Evolutionary conservation across 2,113 vertebrate species (phyloP).

Genomic region (Zapornia atra): DNA sequence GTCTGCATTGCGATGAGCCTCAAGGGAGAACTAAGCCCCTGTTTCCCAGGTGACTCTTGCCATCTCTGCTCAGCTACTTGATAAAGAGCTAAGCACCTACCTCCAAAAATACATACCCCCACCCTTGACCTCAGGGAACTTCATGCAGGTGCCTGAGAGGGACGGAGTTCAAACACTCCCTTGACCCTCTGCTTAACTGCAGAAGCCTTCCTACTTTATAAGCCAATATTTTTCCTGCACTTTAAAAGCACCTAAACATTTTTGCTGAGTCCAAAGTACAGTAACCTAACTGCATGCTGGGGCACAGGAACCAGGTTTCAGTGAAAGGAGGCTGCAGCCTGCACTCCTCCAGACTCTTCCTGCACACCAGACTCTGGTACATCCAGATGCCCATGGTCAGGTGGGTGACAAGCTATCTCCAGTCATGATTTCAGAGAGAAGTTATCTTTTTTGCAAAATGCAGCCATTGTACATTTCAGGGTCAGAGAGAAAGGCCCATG

Average conservation of each 20-base stretch:
- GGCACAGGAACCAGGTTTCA: not conserved
- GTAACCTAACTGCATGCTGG: too few relatives aligned
- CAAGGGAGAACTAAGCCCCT: not conserved
- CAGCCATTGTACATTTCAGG: not conserved
- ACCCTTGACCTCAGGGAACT: not conserved
- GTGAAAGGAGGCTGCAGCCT: not conserved
- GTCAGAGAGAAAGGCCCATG: not conserved
- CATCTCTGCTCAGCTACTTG: not conserved
- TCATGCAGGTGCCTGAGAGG: not conserved
- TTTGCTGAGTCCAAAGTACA: not conserved
- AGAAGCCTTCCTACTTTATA: not conserved
- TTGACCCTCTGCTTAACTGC: not conserved
- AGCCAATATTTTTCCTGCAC: not conserved
- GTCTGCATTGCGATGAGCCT: rapidly evolving
- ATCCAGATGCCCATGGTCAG: not conserved
- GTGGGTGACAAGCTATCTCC: not conserved
- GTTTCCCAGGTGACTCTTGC: not conserved
- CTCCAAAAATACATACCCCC: not conserved
- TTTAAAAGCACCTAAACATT: not conserved
- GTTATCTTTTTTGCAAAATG: not conserved
- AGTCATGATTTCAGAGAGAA: not conserved
- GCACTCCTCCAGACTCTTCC: not conserved
- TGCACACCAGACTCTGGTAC: rapidly evolving
- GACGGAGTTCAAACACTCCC: not conserved
- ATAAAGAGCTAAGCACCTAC: not conserved